Conservation (phyloP, 2,888 invertebrate species). For the Notocelia uddmanniana region DNA sequence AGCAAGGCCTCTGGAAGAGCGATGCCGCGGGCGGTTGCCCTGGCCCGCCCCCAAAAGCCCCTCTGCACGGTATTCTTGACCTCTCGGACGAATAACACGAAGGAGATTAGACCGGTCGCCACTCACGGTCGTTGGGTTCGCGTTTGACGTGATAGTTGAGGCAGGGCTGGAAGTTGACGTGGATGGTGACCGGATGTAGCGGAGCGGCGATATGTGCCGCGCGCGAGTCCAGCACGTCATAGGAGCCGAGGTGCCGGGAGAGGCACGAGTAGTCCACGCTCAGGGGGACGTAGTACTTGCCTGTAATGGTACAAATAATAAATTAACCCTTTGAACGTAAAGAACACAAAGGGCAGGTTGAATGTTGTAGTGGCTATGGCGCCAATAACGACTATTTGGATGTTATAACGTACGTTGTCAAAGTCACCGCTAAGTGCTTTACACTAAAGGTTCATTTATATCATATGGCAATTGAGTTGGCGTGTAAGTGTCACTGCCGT, state of each 20-base stretch:
- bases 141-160: slow-evolving; percentile 75
- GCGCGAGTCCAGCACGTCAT: slow-evolving; percentile 84
- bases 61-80: not conserved
- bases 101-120: slow-evolving; percentile 59
- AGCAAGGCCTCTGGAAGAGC: no score
- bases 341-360: no score
- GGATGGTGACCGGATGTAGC: slow-evolving; percentile 95
- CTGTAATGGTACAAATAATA: slow-evolving; percentile 55
- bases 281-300: slow-evolving; percentile 93
- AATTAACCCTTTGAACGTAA: no score
- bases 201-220: slow-evolving; percentile 86
- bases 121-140: slow-evolving; percentile 67
- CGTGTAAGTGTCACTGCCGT: no score
- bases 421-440: no score
- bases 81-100: not conserved
- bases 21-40: no score
- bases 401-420: no score
- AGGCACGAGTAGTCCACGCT: slow-evolving; percentile 91
- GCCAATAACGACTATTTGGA: no score
- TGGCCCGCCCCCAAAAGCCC: no score
- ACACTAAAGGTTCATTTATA: no score
- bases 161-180: slow-evolving; percentile 90
- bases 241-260: slow-evolving; percentile 88
- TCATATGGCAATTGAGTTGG: no score
- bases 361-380: no score